phyloP scores from a whole-genome alignment of 2,113 vertebrate genomes.

The Alligator sinensis region DNA sequence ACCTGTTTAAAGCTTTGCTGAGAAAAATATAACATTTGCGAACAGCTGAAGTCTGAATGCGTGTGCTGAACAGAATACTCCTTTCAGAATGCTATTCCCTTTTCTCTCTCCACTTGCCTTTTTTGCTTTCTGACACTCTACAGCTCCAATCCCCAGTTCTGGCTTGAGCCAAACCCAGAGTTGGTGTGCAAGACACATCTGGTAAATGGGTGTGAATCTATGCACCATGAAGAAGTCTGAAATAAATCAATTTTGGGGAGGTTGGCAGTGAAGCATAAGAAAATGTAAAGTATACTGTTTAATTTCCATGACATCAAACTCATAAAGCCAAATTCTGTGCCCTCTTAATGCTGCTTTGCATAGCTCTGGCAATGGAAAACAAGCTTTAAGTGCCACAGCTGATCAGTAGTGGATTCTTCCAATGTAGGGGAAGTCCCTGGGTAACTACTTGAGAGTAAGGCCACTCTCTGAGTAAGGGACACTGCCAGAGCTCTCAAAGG shows the following conservation, averaged over 20 bases:
- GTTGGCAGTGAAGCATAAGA: neutral
- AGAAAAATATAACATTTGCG: neutral
- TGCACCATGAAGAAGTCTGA: neutral
- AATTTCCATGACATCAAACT: fast-evolving
- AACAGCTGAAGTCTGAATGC: neutral
- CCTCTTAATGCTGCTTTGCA: neutral
- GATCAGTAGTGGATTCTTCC: neutral
- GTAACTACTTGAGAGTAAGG: neutral
- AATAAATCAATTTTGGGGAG: neutral
- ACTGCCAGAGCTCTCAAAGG: neutral
- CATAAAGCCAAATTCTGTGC: neutral
- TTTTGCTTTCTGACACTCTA: neutral
- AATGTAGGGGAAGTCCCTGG: fast-evolving
- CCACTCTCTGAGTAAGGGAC: neutral
- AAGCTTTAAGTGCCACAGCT: neutral
- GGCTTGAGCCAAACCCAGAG: neutral
- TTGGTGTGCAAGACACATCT: neutral
- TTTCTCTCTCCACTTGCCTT: neutral
- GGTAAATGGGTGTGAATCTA: neutral
- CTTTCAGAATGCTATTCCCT: neutral
- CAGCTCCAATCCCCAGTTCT: conserved; percentile 32
- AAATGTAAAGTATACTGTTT: neutral
- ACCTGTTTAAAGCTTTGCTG: neutral
- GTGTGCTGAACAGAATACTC: neutral
- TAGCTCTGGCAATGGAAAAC: neutral